Conservation (phyloP, 1,140 invertebrate species). For the Ceratina japonica region DNA sequence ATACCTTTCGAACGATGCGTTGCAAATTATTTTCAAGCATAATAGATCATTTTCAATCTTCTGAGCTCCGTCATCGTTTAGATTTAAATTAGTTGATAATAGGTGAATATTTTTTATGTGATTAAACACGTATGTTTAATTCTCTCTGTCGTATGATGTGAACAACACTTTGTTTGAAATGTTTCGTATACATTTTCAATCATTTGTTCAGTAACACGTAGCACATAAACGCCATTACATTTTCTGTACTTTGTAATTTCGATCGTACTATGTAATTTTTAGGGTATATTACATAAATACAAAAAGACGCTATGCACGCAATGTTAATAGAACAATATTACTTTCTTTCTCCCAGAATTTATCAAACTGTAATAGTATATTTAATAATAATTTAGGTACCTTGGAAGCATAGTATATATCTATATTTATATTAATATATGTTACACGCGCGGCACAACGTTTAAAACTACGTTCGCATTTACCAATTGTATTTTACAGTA, state of each 20-base stretch:
- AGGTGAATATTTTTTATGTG: conserved; percentile 65
- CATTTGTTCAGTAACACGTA: conserved; percentile 54
- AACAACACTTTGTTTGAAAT: conserved; percentile 63
- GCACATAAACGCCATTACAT: conserved; percentile 33
- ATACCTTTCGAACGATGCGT: background rate
- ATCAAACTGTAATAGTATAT: conserved; percentile 11
- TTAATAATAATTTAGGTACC: conserved; percentile 24
- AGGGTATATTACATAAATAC: conserved; percentile 35
- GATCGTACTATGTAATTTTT: conserved; percentile 44
- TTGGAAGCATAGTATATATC: conserved; percentile 12
- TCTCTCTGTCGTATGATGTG: conserved; percentile 60
- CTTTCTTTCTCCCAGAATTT: background rate
- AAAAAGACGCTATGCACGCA: conserved; percentile 62
- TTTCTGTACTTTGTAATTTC: conserved; percentile 46
- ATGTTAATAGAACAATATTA: conserved; percentile 57
- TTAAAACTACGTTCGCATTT: conserved; percentile 26
- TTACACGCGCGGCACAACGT: conserved; percentile 12
- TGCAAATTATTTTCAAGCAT: background rate
- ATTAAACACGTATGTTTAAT: conserved; percentile 47
- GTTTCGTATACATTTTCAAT: conserved; percentile 66
- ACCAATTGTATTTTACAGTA: conserved; percentile 6
- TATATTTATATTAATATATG: conserved; percentile 20
- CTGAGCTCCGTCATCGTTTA: conserved; percentile 55
- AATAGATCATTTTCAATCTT: conserved; percentile 46
- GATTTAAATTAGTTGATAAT: conserved; percentile 63